Base-by-base conservation (phyloP, 2,797 vertebrate species). In the Chloroceryle amazona region DNA sequence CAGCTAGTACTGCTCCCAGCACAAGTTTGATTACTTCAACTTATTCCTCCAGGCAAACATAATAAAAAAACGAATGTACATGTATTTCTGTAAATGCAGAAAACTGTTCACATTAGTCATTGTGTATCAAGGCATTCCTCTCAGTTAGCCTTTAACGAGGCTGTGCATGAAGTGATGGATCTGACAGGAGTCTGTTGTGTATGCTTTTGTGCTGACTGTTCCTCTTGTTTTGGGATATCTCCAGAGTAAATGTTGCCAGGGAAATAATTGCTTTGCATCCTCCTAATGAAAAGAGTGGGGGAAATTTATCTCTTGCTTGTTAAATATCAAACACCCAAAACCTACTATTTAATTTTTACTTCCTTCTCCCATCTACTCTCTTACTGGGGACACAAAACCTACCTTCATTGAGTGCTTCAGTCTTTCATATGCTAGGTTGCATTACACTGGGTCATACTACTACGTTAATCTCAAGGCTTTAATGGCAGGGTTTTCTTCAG, bases 201-300 rank as follows among this genome's bases (percentile, higher is more conserved):
- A 21, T 86, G 74, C n/a, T 94, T 82, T 75, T 23, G 16, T 85
- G 51, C 73, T 84, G 35, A 66, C 46, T 91, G 21, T 37, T 93
- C 18, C 26, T 81, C 60, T 58, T 55, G 23, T 19, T 22, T 85
- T 97, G 95, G 96, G 94, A 22, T 47, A 83, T 15, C 49, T 96
- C 91, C 96, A 98, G 86, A 91, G 55, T 78, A 96, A 97, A 93
- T 62, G 76, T 4, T 78, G 31, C 41, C 86, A 87, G 49, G 51
- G 68, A 94, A 97, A 87, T n/a, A 9, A 61, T 37, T 84, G 62
- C 44, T 92, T 82, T 88, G 31, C 26, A 74, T 25, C 19, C 55
- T 96, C 67, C 78, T 21, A 4, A 60, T 70, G 58, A 71, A 47
- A 74, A 67, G 13, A 81, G 7, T 31, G 0, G 10, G 68, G 25